phyloP scores from a whole-genome alignment of 2,888 invertebrate genomes.

The Parnassius smintheus region DNA sequence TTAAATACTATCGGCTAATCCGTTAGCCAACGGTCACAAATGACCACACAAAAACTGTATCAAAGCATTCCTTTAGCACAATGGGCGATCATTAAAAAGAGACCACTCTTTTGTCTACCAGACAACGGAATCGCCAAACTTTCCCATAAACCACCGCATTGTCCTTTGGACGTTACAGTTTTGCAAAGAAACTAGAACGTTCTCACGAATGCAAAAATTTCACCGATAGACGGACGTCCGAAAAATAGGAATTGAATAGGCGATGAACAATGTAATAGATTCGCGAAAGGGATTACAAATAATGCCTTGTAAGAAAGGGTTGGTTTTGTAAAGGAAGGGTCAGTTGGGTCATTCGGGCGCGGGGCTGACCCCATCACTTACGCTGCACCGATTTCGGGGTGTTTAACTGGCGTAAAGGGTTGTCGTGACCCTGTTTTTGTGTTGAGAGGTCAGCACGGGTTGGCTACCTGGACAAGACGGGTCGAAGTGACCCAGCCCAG shows the following conservation, averaged over 20 bases:
- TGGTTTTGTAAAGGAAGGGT: conserved; percentile 65
- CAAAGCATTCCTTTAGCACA: conserved; percentile 63
- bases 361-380: conserved; percentile 78
- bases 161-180: conserved; percentile 68
- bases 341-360: conserved; percentile 71
- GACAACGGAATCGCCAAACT: conserved; percentile 55
- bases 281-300: conserved; percentile 82
- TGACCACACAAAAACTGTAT: conserved; percentile 71
- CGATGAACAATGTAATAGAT: conserved; percentile 76
- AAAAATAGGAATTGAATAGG: conserved; percentile 58
- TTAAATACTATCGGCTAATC: conserved; percentile 76
- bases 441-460: conserved; percentile 65
- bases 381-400: conserved; percentile 76
- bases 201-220: conserved; percentile 79
- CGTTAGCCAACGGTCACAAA: conserved; percentile 75
- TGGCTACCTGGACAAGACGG: conserved; percentile 67
- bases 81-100: conserved; percentile 78
- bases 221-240: conserved; percentile 67
- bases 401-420: conserved; percentile 76
- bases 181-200: conserved; percentile 78
- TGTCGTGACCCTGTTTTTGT: conserved; percentile 64
- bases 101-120: conserved; percentile 71
- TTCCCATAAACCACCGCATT: conserved; percentile 64
- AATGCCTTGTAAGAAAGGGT: conserved; percentile 78
- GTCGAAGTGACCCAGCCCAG: conserved; percentile 60